Conservation (phyloP, 2,888 invertebrate species). For the Diarsia rubi region DNA sequence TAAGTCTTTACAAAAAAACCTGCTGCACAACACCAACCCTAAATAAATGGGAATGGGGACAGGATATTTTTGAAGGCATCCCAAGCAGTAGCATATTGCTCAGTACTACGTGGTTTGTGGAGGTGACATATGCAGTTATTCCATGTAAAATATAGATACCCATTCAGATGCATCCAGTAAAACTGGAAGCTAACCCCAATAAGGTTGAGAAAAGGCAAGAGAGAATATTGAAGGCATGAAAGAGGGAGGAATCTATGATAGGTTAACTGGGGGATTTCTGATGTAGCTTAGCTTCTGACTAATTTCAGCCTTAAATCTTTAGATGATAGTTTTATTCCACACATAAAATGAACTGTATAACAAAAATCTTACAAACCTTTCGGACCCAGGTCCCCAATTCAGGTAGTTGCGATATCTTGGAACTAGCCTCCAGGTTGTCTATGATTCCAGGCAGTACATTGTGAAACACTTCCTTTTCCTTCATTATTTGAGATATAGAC, state of each 20-base stretch:
- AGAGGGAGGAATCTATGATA: neutral
- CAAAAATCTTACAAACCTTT: conserved; percentile 70
- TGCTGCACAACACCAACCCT: neutral
- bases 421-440: conserved; percentile 73
- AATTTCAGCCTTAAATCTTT: neutral
- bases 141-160: too few relatives aligned
- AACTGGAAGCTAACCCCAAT: too few relatives aligned
- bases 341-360: neutral
- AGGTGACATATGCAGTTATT: too few relatives aligned
- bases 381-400: conserved; percentile 81
- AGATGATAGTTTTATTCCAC: neutral
- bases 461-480: conserved; percentile 81
- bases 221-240: neutral
- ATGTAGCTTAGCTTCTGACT: too few relatives aligned
- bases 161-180: too few relatives aligned
- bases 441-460: conserved; percentile 80
- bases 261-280: neutral
- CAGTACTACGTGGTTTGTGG: too few relatives aligned
- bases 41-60: neutral
- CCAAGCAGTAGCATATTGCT: too few relatives aligned
- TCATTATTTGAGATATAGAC: conserved; percentile 76
- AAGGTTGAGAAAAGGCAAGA: too few relatives aligned
- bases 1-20: neutral
- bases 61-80: neutral
- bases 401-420: conserved; percentile 78